Evolutionary conservation across 2,888 invertebrate genomes (phyloP), one percentile per base, ranked within the genome.

Genomic region (Saturnia pavonia): DNA sequence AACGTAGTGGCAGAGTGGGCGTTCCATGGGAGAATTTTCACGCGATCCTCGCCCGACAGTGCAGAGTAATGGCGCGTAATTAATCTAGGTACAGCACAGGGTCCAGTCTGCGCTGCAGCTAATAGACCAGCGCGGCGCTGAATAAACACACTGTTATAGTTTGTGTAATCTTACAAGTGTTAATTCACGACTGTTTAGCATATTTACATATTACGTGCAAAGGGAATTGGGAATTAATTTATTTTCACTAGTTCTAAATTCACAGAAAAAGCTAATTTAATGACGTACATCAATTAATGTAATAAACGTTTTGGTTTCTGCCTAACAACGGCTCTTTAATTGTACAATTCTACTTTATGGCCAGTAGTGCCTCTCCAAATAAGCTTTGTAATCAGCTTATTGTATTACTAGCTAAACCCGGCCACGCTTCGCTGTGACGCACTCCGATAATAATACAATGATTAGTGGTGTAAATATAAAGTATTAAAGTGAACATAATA

Each of bases 61-160:
- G 67, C 48, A 63, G 57, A 51, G 69, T 71, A 69, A 69, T 71
- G 54, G 67, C 67, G 42, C 54, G 70, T 70, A 69, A 72, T 72
- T 70, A 69, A 69, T 71, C 65, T 43, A 25, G 63, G 63, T 54
- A 65, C 2, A 34, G 67, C 63, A 65, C 67, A 67, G 42, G 34
- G 54, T 43, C 43, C 27, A 69, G 71, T 40, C 40, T 34, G 14
- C 65, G 40, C 16, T 65, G 40, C 65, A 65, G 65, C 65, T 9
- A 65, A 65, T 40, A 40, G 40, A 65, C n/a, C 8, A 6, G 11
- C 27, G 40, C 65, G 4, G 11, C 14, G n/a, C 65, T 63, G 63
- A 63, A 40, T 60, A 63, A 63, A 63, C 40, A 63, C 34, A 40
- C 63, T 25, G 22, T 25, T 6, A 51, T 51, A 2, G 51, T 51